These are phyloP conservation scores for Dipodomys ordii DNA, from an alignment of 2,113 vertebrate genomes.

Conservation along the genomic window DNA sequence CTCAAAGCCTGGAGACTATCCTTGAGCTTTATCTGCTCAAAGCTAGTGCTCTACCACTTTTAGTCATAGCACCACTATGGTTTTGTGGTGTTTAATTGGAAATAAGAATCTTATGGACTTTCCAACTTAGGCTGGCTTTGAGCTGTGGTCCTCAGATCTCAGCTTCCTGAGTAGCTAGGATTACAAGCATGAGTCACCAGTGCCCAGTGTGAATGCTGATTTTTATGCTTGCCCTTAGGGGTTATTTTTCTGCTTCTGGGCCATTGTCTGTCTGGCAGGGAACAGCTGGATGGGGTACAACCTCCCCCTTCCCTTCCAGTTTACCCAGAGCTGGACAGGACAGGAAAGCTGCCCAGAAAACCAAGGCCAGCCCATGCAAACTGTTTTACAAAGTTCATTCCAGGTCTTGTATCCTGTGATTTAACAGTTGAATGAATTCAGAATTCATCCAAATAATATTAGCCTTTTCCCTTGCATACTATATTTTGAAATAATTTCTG, in stretches of 20 bases:
- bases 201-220: not conserved
- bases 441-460: conserved; percentile 70
- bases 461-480: conserved; percentile 31
- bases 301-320: not conserved
- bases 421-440: conserved; percentile 64
- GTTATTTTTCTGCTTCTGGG: conserved; percentile 1
- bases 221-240: conserved; percentile 15
- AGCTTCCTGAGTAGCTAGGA: too few relatives aligned
- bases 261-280: conserved; percentile 15
- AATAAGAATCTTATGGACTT: too few relatives aligned
- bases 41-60: too few relatives aligned
- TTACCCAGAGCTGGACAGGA: conserved; percentile 49
- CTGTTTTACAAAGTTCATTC: conserved; percentile 69
- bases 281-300: not conserved
- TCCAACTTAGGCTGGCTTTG: too few relatives aligned
- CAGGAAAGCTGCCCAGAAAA: conserved; percentile 48
- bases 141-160: too few relatives aligned
- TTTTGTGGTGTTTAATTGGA: too few relatives aligned
- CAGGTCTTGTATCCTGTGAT: conserved; percentile 71
- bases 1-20: too few relatives aligned
- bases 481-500: conserved; percentile 59
- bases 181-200: too few relatives aligned
- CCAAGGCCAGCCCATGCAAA: conserved; percentile 58
- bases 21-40: too few relatives aligned
- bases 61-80: too few relatives aligned